phyloP scores from a whole-genome alignment of 2,888 invertebrate genomes.

The Hydriomena furcata region DNA sequence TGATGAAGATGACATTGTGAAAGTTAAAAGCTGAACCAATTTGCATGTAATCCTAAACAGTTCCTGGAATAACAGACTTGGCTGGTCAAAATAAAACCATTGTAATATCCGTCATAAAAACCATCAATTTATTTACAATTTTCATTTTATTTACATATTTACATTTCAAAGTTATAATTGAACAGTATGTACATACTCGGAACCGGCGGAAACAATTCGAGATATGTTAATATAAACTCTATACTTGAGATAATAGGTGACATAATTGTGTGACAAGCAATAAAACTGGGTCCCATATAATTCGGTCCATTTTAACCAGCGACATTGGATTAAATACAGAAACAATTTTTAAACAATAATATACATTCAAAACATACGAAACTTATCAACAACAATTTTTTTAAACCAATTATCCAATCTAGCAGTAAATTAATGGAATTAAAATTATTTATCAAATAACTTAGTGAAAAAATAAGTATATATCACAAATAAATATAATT shows the following conservation, averaged over 20 bases:
- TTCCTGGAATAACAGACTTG: too few relatives aligned
- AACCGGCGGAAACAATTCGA: constrained; percentile 23
- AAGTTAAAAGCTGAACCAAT: too few relatives aligned
- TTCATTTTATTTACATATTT: constrained; percentile 71
- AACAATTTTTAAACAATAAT: too few relatives aligned
- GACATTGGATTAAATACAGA: constrained; percentile 9
- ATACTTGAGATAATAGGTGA: neutral
- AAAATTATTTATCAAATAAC: too few relatives aligned
- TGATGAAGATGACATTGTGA: too few relatives aligned
- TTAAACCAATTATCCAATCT: too few relatives aligned
- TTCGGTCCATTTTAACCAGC: constrained; percentile 20
- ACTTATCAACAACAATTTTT: too few relatives aligned
- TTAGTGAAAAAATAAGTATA: too few relatives aligned
- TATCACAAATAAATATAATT: too few relatives aligned
- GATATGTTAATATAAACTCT: constrained; percentile 20
- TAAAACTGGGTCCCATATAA: constrained; percentile 25
- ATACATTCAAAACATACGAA: too few relatives aligned
- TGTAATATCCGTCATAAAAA: constrained; percentile 73
- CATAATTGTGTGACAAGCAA: constrained; percentile 13
- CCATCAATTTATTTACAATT: constrained; percentile 80
- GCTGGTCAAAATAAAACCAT: constrained; percentile 53
- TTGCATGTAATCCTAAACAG: too few relatives aligned
- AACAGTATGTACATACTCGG: constrained; percentile 59
- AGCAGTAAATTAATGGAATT: too few relatives aligned
- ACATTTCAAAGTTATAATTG: constrained; percentile 59